These are phyloP conservation scores for Corythoichthys haematopterus DNA, from an alignment of 2,113 vertebrate genomes.

Conservation along the genomic window DNA sequence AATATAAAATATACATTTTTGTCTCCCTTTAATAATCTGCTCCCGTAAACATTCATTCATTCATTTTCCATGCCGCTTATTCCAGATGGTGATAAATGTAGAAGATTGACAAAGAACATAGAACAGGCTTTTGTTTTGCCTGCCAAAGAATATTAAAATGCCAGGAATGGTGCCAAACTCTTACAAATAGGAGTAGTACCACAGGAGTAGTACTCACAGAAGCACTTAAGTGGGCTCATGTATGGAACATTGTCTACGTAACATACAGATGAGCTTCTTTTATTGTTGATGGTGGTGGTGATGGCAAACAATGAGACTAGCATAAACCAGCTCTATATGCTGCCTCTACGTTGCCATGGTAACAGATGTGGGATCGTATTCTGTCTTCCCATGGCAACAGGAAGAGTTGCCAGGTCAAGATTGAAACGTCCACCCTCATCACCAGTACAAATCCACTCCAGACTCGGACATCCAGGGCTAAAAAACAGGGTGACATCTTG, in stretches of 20 bases:
- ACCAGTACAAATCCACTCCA: conserved; percentile 32
- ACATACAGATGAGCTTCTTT: conserved; percentile 32
- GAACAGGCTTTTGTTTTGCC: no score
- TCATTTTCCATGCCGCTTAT: no score
- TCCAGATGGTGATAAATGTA: background rate
- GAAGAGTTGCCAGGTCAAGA: conserved; percentile 62
- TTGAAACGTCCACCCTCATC: conserved; percentile 57
- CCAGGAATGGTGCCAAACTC: conserved; percentile 10
- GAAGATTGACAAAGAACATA: background rate
- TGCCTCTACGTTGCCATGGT: conserved; percentile 56
- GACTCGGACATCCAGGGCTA: background rate
- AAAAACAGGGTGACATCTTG: background rate
- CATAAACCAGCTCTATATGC: conserved; percentile 60
- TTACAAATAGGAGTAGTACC: conserved; percentile 6
- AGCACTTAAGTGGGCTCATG: conserved; percentile 12
- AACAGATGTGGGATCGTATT: conserved; percentile 60
- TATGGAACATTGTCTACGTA: conserved; percentile 6
- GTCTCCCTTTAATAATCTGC: no score
- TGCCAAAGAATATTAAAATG: background rate
- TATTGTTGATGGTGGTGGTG: conserved; percentile 13
- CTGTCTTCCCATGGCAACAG: conserved; percentile 65
- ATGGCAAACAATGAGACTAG: conserved; percentile 37
- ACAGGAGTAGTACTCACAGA: background rate
- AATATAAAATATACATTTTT: no score
- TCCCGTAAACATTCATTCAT: no score